Conservation (phyloP, 1,140 invertebrate genomes). For the Meloidogyne hapla region DNA sequence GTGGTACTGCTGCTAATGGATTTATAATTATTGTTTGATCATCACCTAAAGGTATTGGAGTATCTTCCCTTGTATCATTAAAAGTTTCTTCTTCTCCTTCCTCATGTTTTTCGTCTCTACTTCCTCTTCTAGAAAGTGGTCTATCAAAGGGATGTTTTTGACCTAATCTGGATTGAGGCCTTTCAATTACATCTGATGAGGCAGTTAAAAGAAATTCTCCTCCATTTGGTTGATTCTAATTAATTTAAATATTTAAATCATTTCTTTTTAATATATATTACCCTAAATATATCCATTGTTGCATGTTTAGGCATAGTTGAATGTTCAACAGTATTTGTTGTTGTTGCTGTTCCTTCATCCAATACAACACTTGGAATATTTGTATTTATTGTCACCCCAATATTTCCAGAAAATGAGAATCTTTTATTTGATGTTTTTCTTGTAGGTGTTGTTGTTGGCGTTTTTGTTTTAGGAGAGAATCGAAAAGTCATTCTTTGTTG, state of each 20-base stretch:
- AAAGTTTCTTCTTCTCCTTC: conserved; percentile 40
- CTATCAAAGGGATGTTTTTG: conserved; percentile 40
- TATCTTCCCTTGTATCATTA: conserved; percentile 44
- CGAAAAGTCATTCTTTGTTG: conserved; percentile 11
- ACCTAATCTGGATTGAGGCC: conserved; percentile 16
- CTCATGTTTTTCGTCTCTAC: conserved; percentile 45
- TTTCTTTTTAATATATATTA: neutral
- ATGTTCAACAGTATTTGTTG: too few relatives aligned
- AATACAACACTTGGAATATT: conserved; percentile 22
- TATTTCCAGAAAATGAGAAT: conserved; percentile 14
- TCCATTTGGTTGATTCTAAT: conserved; percentile 5
- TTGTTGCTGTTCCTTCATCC: conserved; percentile 8
- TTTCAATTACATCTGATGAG: neutral
- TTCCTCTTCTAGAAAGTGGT: conserved; percentile 47
- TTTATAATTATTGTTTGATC: conserved; percentile 21
- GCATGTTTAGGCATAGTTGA: neutral
- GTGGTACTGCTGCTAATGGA: neutral
- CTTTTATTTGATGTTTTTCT: conserved; percentile 27
- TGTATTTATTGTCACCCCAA: neutral
- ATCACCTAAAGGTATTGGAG: conserved; percentile 45
- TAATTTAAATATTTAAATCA: neutral
- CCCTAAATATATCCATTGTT: neutral
- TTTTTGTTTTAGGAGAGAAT: conserved; percentile 9
- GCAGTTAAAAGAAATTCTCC: conserved; percentile 1
- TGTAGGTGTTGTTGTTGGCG: conserved; percentile 1